A percentile compares a stretch with the other conserved stretches of the same genome.
Conservation (phyloP, 2,888 invertebrate genomes). For the Cordylochernes scorpioides region DNA sequence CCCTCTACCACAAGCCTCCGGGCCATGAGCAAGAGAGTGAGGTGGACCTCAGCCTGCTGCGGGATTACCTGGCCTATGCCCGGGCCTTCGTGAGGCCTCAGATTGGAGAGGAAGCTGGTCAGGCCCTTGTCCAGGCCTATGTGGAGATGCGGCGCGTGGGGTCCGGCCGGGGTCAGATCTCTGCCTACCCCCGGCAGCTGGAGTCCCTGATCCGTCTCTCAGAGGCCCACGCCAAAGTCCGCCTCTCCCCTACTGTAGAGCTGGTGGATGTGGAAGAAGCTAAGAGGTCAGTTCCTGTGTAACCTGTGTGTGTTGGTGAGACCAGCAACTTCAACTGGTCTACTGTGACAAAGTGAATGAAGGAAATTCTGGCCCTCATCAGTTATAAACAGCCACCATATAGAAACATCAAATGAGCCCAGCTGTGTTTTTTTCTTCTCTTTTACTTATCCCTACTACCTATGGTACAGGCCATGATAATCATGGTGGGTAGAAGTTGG, state of each 20-base stretch:
- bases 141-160: slow-evolving; percentile 83
- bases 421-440: too few species aligned
- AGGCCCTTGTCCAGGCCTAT: slow-evolving; percentile 67
- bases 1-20: slow-evolving; percentile 54
- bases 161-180: slow-evolving; percentile 73
- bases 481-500: too few species aligned
- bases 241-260: slow-evolving; percentile 52
- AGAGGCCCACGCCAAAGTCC: slow-evolving; percentile 82
- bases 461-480: too few species aligned
- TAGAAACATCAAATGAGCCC: too few species aligned
- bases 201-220: slow-evolving; percentile 84
- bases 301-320: too few species aligned
- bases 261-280: slow-evolving; percentile 81
- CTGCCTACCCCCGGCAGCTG: slow-evolving; percentile 88
- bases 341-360: too few species aligned
- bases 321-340: too few species aligned
- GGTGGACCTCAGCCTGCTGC: slow-evolving; percentile 57
- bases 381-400: too few species aligned
- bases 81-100: slow-evolving; percentile 68
- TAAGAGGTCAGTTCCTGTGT: slow-evolving; percentile 35
- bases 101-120: slow-evolving; percentile 66
- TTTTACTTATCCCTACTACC: too few species aligned
- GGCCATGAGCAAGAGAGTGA: slow-evolving; percentile 46
- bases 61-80: slow-evolving; percentile 83
- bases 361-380: too few species aligned